Base-by-base conservation (phyloP, 1,140 invertebrate species). In the Venustaconcha ellipsiformis region DNA sequence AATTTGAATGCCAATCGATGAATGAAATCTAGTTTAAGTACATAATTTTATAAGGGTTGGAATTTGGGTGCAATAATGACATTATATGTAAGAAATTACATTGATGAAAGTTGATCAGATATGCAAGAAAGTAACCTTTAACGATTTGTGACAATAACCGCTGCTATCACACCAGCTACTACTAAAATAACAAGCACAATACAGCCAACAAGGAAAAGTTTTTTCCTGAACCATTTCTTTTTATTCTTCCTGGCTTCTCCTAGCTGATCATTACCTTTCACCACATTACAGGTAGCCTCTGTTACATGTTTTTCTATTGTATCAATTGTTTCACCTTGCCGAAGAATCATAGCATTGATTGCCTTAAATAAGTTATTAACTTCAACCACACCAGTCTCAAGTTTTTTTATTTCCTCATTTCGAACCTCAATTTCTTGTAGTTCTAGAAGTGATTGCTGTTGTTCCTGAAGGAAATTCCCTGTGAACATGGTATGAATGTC, bases 321-420 rank as follows among this genome's bases (percentile, higher is more conserved):
- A 56, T 77, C 69, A 26, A 77, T 64, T 30, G 57, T 68, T n/a
- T 77, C 75, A 57, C 75, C 75, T 72, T 77, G 75, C 48, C 68
- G 70, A 70, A 77, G 67, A 15, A 77, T 65, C n/a, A 77, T 26
- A n/a, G 65, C 65, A 66, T 77, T 77, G 20, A 77, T 77, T 30
- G 72, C 75, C 57, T 77, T 77, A 67, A 77, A 77, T 37, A 77
- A 66, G 8, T 17, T 55, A 68, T 77, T 77, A 20, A 77, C 75
- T 67, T 72, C 57, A 20, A 77, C n/a, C n/a, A 77, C 75, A 68
- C 75, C 72, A 56, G 62, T 63, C 63, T 77, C 75, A 56, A 77
- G 62, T 60, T 72, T 77, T 65, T 77, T 77, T 23, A 77, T 77
- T 68, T 77, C 75, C 26, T 57, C 48, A 72, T 68, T 65, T 26